Conservation (phyloP, 2,797 vertebrate genomes). For the Macroramphosus scolopax region DNA sequence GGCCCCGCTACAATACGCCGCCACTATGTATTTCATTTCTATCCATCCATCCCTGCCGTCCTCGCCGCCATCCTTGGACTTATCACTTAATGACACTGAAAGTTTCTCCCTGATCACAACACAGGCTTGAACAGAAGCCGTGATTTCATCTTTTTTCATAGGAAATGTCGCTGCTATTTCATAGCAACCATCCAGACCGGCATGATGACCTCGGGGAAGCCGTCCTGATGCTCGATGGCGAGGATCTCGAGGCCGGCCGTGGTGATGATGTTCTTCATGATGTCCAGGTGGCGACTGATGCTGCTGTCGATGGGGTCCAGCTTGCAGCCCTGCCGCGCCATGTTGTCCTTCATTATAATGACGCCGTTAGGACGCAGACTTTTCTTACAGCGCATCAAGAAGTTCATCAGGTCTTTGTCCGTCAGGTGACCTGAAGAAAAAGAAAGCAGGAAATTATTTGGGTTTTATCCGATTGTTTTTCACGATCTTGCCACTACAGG, state of each 20-base stretch:
- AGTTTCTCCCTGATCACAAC: too few relatives aligned
- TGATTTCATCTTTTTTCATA: background rate
- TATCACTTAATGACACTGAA: too few relatives aligned
- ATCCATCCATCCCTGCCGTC: too few relatives aligned
- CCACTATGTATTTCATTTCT: too few relatives aligned
- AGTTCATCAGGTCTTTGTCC: constrained; percentile 89
- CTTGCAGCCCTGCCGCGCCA: constrained; percentile 88
- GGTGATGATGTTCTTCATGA: constrained; percentile 83
- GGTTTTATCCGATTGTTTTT: too few relatives aligned
- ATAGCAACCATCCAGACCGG: constrained; percentile 95
- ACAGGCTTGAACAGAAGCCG: too few relatives aligned
- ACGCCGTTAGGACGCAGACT: constrained; percentile 86
- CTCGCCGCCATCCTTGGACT: too few relatives aligned
- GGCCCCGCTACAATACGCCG: too few relatives aligned
- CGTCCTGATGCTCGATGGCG: constrained; percentile 82
- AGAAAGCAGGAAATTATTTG: too few relatives aligned
- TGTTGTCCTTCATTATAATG: constrained; percentile 93
- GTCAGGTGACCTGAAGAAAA: constrained; percentile 85
- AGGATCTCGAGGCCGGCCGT: constrained; percentile 86
- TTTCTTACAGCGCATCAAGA: constrained; percentile 85
- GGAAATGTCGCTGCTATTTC: constrained; percentile 49
- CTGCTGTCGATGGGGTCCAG: constrained; percentile 90
- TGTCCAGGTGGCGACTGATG: constrained; percentile 89
- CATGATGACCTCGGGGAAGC: constrained; percentile 88
- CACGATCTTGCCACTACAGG: too few relatives aligned